Conservation (phyloP, 1,140 invertebrate genomes). For the Diabrotica undecimpunctata region DNA sequence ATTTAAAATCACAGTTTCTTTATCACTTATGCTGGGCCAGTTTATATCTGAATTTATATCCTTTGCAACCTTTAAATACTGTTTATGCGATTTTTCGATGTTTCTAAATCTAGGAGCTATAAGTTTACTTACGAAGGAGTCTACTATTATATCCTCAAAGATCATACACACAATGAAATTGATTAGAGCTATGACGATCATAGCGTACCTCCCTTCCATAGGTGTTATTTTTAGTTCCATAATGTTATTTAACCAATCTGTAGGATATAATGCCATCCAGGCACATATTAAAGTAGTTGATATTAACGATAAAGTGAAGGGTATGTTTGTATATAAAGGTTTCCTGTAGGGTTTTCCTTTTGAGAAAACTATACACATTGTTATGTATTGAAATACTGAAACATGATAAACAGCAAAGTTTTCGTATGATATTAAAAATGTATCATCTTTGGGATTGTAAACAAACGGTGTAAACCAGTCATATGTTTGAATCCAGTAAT, state of each 20-base stretch:
- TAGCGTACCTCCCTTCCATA: conserved; percentile 57
- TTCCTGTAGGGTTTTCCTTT: conserved; percentile 86
- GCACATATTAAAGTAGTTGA: conserved; percentile 60
- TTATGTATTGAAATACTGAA: conserved; percentile 92
- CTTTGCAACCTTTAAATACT: conserved; percentile 20
- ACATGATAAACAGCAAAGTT: conserved; percentile 83
- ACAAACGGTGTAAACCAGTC: conserved; percentile 69
- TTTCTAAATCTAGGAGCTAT: conserved; percentile 54
- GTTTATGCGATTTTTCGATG: conserved; percentile 46
- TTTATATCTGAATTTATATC: conserved; percentile 11
- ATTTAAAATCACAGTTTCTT: conserved; percentile 1
- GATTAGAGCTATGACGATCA: conserved; percentile 57
- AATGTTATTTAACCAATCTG: conserved; percentile 56
- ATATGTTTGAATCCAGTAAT: conserved; percentile 60
- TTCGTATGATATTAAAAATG: conserved; percentile 58
- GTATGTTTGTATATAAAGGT: conserved; percentile 74
- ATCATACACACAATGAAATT: conserved; percentile 61
- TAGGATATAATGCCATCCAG: conserved; percentile 69
- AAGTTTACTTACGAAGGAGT: conserved; percentile 58
- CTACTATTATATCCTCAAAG: conserved; percentile 60
- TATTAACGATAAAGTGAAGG: conserved; percentile 62
- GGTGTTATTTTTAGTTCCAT: conserved; percentile 65
- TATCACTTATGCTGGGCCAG: conserved; percentile 10
- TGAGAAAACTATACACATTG: conserved; percentile 83
- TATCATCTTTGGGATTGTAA: conserved; percentile 49